Conservation (phyloP, 1,140 invertebrate genomes). For the Hylaeus anthracinus region DNA sequence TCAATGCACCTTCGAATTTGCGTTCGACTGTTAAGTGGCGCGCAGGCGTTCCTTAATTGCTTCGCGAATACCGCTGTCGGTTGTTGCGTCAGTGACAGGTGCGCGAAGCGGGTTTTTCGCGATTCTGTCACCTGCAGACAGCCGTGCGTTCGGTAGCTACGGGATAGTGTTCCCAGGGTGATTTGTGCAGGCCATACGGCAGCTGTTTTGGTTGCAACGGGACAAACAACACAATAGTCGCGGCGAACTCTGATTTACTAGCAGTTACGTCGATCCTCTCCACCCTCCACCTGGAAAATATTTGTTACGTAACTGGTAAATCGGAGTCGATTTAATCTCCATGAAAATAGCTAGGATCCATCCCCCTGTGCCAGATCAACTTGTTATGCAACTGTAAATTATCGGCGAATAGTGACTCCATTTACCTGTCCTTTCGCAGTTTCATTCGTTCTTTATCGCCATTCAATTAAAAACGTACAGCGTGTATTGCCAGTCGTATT, state of each 20-base stretch:
- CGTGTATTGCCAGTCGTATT: too few relatives aligned
- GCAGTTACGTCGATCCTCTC: conserved; percentile 1
- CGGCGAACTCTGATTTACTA: conserved; percentile 19
- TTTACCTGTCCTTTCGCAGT: too few relatives aligned
- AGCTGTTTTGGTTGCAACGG: conserved; percentile 42
- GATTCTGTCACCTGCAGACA: conserved; percentile 42
- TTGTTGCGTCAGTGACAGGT: conserved; percentile 28
- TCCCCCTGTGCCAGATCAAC: too few relatives aligned
- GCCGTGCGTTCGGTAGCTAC: not conserved
- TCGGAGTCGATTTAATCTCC: not conserved
- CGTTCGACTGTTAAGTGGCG: not conserved
- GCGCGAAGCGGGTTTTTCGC: conserved; percentile 40
- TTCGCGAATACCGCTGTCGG: not conserved
- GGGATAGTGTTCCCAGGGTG: conserved; percentile 36
- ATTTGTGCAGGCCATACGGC: conserved; percentile 49
- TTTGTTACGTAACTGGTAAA: not conserved
- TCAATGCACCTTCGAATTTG: not conserved
- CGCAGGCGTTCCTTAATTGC: conserved; percentile 10
- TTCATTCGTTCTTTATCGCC: too few relatives aligned
- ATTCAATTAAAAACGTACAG: too few relatives aligned
- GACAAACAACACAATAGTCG: conserved; percentile 16
- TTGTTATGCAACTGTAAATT: not conserved
- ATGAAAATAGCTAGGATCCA: not conserved
- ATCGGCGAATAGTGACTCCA: too few relatives aligned
- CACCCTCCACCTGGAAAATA: not conserved